These are phyloP conservation scores for Halictus rubicundus DNA, from an alignment of 1,140 invertebrate genomes.

Conservation along the genomic window DNA sequence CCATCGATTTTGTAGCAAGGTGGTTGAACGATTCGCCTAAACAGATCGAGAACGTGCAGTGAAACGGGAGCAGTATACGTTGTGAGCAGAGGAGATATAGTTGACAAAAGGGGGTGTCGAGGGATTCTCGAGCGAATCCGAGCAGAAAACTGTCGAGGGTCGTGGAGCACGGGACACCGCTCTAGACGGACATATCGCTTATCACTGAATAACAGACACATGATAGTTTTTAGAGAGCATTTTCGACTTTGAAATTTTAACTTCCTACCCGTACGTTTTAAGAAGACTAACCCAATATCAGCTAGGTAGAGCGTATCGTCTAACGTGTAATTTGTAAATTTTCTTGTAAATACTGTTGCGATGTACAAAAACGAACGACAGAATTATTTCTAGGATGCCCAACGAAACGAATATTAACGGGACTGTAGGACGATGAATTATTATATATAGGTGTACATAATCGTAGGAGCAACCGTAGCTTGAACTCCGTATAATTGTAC, in stretches of 20 bases:
- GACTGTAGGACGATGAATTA: constrained; percentile 71
- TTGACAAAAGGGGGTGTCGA: constrained; percentile 54
- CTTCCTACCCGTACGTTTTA: constrained; percentile 59
- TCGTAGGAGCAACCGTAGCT: constrained; percentile 67
- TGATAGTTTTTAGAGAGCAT: constrained; percentile 67
- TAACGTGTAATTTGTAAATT: constrained; percentile 74
- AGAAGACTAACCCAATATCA: constrained; percentile 65
- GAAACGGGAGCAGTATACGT: constrained; percentile 19
- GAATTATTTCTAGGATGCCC: constrained; percentile 66
- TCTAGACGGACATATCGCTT: constrained; percentile 75
- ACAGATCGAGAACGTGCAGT: not conserved
- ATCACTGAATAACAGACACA: constrained; percentile 71
- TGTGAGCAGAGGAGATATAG: constrained; percentile 4
- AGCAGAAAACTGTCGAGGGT: constrained; percentile 40
- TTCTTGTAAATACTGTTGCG: constrained; percentile 77
- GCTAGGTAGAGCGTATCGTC: constrained; percentile 60
- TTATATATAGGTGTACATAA: constrained; percentile 77
- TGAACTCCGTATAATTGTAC: constrained; percentile 57
- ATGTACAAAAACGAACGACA: constrained; percentile 71
- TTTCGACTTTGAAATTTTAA: constrained; percentile 67
- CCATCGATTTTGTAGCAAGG: constrained; percentile 13
- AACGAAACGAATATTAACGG: constrained; percentile 65
- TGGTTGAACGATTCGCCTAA: not conserved
- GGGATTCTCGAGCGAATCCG: constrained; percentile 63
- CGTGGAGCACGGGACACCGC: constrained; percentile 47